These are phyloP conservation scores for Erpobdella octoculata DNA, from an alignment of 2,888 invertebrate species.

Conservation along the genomic window DNA sequence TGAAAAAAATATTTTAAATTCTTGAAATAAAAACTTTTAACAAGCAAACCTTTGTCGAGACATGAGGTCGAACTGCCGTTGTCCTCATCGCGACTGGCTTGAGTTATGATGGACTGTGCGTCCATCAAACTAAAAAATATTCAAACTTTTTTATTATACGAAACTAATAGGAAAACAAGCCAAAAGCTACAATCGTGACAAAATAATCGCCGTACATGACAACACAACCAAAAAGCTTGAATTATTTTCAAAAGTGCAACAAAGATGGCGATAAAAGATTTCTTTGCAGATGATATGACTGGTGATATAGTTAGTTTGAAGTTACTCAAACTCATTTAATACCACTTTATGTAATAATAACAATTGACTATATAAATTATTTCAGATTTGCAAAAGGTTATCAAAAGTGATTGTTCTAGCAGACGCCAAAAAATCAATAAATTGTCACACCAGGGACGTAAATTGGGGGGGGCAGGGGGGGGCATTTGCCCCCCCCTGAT, in stretches of 20 bases:
- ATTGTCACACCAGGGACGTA: no score
- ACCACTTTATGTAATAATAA: no score
- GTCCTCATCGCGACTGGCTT: constrained; percentile 26
- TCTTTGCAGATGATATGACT: not conserved
- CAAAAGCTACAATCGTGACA: not conserved
- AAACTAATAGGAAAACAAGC: not conserved
- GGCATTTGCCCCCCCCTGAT: no score
- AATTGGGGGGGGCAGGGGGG: no score
- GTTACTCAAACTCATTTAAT: no score
- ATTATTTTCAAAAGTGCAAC: constrained; percentile 9
- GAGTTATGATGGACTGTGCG: constrained; percentile 28
- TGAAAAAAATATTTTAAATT: no score
- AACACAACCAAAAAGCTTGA: not conserved
- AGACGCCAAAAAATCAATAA: no score
- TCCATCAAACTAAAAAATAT: constrained; percentile 27
- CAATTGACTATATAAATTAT: no score
- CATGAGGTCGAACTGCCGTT: constrained; percentile 4
- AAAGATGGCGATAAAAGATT: constrained; percentile 13
- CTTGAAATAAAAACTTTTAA: not conserved
- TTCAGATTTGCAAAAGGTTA: no score
- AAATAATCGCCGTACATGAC: not conserved
- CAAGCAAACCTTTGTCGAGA: constrained; percentile 14
- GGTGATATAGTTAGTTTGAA: constrained; percentile 1
- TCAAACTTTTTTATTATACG: not conserved
- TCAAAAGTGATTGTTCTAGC: no score